Base-by-base conservation (phyloP, 2,113 vertebrate genomes). In the Plecotus auritus region DNA sequence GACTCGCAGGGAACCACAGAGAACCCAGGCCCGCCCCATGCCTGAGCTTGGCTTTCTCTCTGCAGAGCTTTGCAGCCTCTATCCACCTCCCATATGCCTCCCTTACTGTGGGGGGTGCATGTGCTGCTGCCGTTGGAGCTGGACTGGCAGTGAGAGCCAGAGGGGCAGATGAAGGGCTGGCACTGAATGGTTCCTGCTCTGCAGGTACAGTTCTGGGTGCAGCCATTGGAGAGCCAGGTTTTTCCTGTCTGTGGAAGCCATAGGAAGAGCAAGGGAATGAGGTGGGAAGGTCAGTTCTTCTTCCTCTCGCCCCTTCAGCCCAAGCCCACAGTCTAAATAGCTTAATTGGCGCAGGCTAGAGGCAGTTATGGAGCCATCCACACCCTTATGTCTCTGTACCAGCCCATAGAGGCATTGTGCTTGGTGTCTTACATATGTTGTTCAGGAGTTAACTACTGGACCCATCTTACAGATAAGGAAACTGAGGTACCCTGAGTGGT, bases 141-240 rank as follows among this genome's bases (percentile, higher is more conserved):
- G 95, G 98, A 90, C 4, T 54, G 56, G 56, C 99, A 99, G 66
- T 98, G 72, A 0, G 98, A 98, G 64, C 98, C 97, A 0, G 93
- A 18, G 0, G 87, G 93, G 85, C 99, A 99, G 59, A 28, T 73
- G 95, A 98, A 98, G 4, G 64, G 8, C n/a, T 32, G 54, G 85
- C 99, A 99, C 14, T 10, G 82, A 54, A 99, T 93, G 0, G 2
- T 0, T 1, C 98, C 99, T 0, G 96, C 98, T 0, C 26, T 72
- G 93, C 99, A 99, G 35, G 40, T 64, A 47, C 99, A 99, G 0
- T 37, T 97, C 11, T 97, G 40, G 0, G 28, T 74, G 81, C 99
- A 99, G 90, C 90, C 97, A 1, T 93, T 90, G 5, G 97, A 98
- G 73, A 99, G 84, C 99, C 99, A 99, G 0, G 90, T 98, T 91